phyloP scores from a whole-genome alignment of 2,113 vertebrate species.

The Grammomys surdaster region DNA sequence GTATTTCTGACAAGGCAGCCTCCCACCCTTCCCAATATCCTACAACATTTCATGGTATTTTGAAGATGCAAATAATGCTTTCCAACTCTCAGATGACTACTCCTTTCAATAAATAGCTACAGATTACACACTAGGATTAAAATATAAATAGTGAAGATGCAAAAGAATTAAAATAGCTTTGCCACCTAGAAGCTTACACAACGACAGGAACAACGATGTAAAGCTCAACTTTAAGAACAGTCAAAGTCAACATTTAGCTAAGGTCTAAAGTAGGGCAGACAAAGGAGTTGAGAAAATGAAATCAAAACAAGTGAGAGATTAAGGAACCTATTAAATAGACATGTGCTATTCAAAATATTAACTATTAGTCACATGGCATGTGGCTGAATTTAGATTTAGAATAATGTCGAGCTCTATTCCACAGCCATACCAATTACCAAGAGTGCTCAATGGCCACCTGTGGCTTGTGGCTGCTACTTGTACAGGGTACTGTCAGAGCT shows the following conservation, averaged over 20 bases:
- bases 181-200: not conserved
- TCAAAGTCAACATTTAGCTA: not conserved
- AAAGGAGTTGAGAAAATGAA: not conserved
- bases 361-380: not conserved
- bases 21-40: not conserved
- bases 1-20: not conserved
- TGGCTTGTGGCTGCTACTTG: not conserved
- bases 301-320: not conserved
- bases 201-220: not conserved
- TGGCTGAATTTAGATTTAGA: constrained; percentile 33
- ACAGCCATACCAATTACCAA: not conserved
- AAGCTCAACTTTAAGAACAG: not conserved
- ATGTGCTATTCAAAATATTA: not conserved
- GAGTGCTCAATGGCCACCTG: not conserved
- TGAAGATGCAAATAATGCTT: constrained; percentile 3
- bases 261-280: not conserved
- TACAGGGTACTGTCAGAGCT: not conserved
- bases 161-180: constrained; percentile 3
- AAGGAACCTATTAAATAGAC: not conserved
- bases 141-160: not conserved
- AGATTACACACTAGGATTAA: constrained; percentile 4
- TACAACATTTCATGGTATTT: not conserved
- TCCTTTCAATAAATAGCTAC: not conserved
- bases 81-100: not conserved
- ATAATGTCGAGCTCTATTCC: constrained; percentile 2